Percentiles rank a stretch among this genome's conserved stretches.
phyloP scores from a whole-genome alignment of 2,797 vertebrate genomes.

The Gobio occitaniae region DNA sequence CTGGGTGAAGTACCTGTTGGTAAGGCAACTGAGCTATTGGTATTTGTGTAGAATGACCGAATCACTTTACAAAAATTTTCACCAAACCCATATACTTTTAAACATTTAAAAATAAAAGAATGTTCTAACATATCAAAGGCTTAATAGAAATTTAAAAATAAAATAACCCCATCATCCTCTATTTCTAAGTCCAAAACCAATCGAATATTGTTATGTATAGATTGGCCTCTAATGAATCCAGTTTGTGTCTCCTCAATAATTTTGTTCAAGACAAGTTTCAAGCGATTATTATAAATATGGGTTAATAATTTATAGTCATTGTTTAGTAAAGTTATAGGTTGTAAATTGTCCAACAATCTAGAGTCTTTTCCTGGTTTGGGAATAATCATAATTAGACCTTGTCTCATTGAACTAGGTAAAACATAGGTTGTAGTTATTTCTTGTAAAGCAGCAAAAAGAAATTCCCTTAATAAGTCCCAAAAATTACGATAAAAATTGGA shows the following conservation, averaged over 20 bases:
- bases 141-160: background rate
- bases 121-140: too few relatives aligned
- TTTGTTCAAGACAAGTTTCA: background rate
- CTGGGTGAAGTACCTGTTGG: too few relatives aligned
- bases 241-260: background rate
- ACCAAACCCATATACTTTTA: too few relatives aligned
- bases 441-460: background rate
- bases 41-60: too few relatives aligned
- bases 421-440: background rate
- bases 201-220: too few relatives aligned
- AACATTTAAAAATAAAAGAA: too few relatives aligned
- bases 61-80: too few relatives aligned
- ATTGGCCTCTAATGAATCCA: background rate
- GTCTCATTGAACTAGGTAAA: background rate
- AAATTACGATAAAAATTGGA: background rate
- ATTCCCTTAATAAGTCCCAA: background rate
- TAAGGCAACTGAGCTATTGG: background rate
- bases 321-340: background rate
- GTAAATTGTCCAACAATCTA: background rate
- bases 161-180: too few relatives aligned
- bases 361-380: background rate
- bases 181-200: background rate
- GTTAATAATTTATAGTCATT: background rate
- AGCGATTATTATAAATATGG: background rate
- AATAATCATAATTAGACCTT: background rate